These are phyloP conservation scores for Acanthosepion pharaonis DNA, from an alignment of 2,888 invertebrate genomes.

Conservation along the genomic window DNA sequence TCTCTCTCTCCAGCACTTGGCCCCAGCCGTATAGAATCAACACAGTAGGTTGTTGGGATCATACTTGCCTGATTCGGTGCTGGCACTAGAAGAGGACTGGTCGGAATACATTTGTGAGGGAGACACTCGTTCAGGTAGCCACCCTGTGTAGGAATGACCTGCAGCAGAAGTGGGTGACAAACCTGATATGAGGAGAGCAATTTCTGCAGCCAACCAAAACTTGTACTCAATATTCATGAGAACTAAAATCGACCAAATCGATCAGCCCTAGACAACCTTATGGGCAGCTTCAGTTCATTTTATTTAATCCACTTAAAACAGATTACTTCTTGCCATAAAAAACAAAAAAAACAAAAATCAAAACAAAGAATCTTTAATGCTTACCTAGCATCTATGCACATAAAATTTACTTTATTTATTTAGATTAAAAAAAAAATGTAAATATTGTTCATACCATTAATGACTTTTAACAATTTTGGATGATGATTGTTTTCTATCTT, in stretches of 20 bases:
- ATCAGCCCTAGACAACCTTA: conserved; percentile 37
- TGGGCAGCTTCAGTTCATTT: conserved; percentile 36
- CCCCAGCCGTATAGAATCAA: conserved; percentile 47
- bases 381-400: no score
- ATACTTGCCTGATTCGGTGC: conserved; percentile 67
- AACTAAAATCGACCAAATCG: conserved; percentile 35
- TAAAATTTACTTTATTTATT: neutral
- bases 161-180: conserved; percentile 52
- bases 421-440: neutral
- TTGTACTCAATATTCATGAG: conserved; percentile 10
- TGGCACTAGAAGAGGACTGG: conserved; percentile 60
- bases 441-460: neutral
- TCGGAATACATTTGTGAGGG: conserved; percentile 53
- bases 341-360: no score
- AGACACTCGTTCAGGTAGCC: conserved; percentile 56
- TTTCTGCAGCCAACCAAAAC: conserved; percentile 48
- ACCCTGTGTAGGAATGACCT: conserved; percentile 53
- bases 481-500: neutral
- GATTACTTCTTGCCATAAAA: no score
- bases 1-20: conserved; percentile 43
- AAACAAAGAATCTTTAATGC: no score
- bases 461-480: neutral
- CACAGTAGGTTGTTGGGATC: conserved; percentile 39
- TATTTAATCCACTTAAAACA: no score
- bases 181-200: conserved; percentile 45